phyloP scores from a whole-genome alignment of 1,140 invertebrate genomes.

The Drosophila pallidifrons region DNA sequence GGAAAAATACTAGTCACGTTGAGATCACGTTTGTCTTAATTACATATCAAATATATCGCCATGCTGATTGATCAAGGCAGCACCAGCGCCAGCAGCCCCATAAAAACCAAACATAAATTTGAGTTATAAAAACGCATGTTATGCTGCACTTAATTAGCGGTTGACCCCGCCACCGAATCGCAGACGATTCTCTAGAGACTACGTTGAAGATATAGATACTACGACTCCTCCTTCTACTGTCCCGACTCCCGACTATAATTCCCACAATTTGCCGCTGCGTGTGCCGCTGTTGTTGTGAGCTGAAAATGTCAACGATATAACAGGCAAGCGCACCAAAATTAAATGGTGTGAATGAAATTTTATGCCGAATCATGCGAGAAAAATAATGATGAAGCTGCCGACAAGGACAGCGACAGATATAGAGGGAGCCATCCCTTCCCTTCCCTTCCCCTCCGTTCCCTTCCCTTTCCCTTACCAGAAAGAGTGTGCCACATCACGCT shows the following conservation, averaged over 20 bases:
- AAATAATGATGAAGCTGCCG: slow-evolving; percentile 80
- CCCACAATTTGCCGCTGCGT: slow-evolving; percentile 71
- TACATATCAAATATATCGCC: slow-evolving; percentile 81
- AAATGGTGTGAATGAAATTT: slow-evolving; percentile 83
- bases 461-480: background rate
- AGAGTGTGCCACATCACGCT: slow-evolving; percentile 47
- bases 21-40: slow-evolving; percentile 73
- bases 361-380: slow-evolving; percentile 82
- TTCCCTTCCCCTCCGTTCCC: too few species aligned
- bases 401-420: slow-evolving; percentile 16
- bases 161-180: slow-evolving; percentile 42
- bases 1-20: slow-evolving; percentile 12
- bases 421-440: background rate
- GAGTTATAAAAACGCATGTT: slow-evolving; percentile 83
- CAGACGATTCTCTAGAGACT: background rate
- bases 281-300: slow-evolving; percentile 47
- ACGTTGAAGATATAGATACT: slow-evolving; percentile 31
- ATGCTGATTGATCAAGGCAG: slow-evolving; percentile 65
- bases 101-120: slow-evolving; percentile 80
- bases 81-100: slow-evolving; percentile 23
- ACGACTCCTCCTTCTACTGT: background rate
- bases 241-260: slow-evolving; percentile 57
- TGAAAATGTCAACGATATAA: slow-evolving; percentile 75
- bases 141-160: slow-evolving; percentile 80
- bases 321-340: slow-evolving; percentile 55